Evolutionary conservation across 2,888 invertebrate species (phyloP).

Genomic region (Agrotis puta): DNA sequence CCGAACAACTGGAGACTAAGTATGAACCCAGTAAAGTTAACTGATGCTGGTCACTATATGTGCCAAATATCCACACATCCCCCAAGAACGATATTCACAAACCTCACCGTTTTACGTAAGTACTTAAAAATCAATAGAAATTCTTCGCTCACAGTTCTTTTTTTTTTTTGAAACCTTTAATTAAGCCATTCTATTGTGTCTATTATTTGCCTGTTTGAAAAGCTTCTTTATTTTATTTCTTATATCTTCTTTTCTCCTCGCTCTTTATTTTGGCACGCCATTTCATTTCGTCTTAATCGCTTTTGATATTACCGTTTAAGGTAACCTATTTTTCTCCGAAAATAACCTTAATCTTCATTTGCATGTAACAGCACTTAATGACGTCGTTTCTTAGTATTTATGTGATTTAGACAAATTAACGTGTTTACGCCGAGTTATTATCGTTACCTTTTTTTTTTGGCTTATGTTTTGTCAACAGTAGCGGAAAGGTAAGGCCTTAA

Average conservation of each 20-base stretch:
- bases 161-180: constrained; percentile 39
- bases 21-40: constrained; percentile 93
- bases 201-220: constrained; percentile 41
- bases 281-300: constrained; percentile 50
- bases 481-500: constrained; percentile 38
- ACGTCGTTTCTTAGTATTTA: constrained; percentile 44
- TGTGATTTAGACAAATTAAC: constrained; percentile 44
- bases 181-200: constrained; percentile 48
- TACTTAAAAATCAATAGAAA: constrained; percentile 49
- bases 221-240: constrained; percentile 24
- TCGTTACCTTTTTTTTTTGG: constrained; percentile 9
- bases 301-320: constrained; percentile 67
- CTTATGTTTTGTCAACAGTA: constrained; percentile 31
- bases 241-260: constrained; percentile 15
- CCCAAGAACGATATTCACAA: constrained; percentile 94
- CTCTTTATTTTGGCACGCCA: constrained; percentile 37
- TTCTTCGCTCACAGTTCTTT: constrained; percentile 3
- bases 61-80: constrained; percentile 96
- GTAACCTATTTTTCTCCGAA: constrained; percentile 37
- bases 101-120: constrained; percentile 94
- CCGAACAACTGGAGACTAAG: constrained; percentile 93
- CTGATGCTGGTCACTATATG: constrained; percentile 94
- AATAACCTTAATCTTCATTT: constrained; percentile 53
- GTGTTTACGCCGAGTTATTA: constrained; percentile 49
- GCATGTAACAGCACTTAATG: constrained; percentile 43